Conservation (phyloP, 1,140 invertebrate genomes). For the Drosophila biarmipes region DNA sequence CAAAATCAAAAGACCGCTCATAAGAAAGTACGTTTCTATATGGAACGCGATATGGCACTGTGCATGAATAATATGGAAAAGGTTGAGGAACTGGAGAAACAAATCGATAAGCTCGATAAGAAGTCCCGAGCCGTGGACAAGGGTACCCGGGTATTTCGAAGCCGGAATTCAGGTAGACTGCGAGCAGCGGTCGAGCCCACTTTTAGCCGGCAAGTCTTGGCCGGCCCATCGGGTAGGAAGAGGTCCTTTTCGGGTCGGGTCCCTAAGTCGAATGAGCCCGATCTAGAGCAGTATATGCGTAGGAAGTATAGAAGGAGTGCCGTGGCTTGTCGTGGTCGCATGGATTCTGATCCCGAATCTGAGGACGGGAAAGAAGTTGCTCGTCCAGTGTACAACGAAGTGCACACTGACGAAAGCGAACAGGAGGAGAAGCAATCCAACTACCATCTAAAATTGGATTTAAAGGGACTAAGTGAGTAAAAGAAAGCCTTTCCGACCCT, state of each 20-base stretch:
- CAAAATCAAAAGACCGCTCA: constrained; percentile 15
- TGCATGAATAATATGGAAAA: constrained; percentile 21
- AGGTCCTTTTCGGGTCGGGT: neutral
- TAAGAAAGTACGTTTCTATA: constrained; percentile 37
- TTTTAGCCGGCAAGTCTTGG: neutral
- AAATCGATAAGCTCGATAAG: constrained; percentile 44
- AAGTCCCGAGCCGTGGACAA: neutral
- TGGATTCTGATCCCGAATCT: neutral
- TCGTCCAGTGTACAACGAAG: too few species aligned
- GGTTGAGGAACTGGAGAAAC: constrained; percentile 19
- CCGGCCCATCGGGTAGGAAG: neutral
- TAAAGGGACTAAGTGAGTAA: constrained; percentile 30
- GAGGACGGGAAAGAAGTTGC: neutral
- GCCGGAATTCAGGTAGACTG: neutral
- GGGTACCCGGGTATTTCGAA: neutral
- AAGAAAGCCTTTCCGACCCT: too few species aligned
- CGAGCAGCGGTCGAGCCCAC: neutral
- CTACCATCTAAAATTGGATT: constrained; percentile 37
- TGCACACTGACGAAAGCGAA: neutral
- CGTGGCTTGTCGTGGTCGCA: constrained; percentile 3
- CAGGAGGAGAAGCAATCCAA: neutral
- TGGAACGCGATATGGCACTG: constrained; percentile 37
- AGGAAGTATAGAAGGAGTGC: constrained; percentile 35
- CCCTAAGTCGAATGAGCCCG: constrained; percentile 10
- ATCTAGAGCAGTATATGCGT: constrained; percentile 37